These are phyloP conservation scores for Electrophaes corylata DNA, from an alignment of 2,888 invertebrate genomes.

Conservation along the genomic window DNA sequence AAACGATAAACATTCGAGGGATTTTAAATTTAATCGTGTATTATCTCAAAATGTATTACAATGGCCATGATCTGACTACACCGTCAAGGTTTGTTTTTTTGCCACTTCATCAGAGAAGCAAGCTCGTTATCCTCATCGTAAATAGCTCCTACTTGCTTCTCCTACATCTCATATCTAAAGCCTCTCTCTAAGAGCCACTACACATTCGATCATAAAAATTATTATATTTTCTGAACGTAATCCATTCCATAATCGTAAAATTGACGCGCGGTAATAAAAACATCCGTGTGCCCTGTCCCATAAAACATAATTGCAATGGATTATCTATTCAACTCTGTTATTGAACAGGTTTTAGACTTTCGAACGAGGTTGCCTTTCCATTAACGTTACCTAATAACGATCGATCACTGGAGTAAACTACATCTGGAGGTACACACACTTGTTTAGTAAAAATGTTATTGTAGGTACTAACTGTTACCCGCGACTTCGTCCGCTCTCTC, in stretches of 20 bases:
- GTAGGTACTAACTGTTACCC: not conserved
- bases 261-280: conserved; percentile 63
- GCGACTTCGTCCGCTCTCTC: too few relatives aligned
- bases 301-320: conserved; percentile 52
- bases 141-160: too few relatives aligned
- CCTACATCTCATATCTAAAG: not conserved
- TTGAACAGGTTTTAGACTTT: not conserved
- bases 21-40: too few relatives aligned
- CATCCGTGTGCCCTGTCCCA: conserved; percentile 47
- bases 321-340: conserved; percentile 39
- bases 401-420: conserved; percentile 5
- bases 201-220: conserved; percentile 65
- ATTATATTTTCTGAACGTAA: conserved; percentile 67
- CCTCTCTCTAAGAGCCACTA: not conserved
- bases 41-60: too few relatives aligned
- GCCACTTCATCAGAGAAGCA: too few relatives aligned
- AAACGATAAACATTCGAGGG: too few relatives aligned
- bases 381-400: not conserved
- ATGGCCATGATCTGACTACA: too few relatives aligned
- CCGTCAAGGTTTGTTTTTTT: too few relatives aligned
- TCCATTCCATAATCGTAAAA: conserved; percentile 75
- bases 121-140: too few relatives aligned
- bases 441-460: not conserved
- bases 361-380: conserved; percentile 4
- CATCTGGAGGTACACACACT: not conserved